Conservation (phyloP, 2,888 invertebrate genomes). For the Ichneumoninae sp. region DNA sequence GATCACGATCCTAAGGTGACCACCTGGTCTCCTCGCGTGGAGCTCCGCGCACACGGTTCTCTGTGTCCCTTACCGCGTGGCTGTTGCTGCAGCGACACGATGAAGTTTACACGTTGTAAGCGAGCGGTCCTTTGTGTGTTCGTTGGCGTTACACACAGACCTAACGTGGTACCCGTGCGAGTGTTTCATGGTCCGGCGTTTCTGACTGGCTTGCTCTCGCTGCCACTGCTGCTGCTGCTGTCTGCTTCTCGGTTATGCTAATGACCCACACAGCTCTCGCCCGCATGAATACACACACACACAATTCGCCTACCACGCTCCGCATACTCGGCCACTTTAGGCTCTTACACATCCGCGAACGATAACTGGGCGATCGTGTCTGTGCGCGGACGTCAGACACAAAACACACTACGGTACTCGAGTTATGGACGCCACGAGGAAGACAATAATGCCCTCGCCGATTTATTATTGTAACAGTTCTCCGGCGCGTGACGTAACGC, state of each 20-base stretch:
- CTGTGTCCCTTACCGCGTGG: slow-evolving; percentile 32
- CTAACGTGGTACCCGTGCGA: slow-evolving; percentile 50
- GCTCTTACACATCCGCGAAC: slow-evolving; percentile 37
- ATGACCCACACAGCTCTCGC: slow-evolving; percentile 71
- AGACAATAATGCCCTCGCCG: slow-evolving; percentile 77
- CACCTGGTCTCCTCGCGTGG: slow-evolving; percentile 66
- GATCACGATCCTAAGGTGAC: slow-evolving; percentile 57
- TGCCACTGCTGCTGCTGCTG: slow-evolving; percentile 58
- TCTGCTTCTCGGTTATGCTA: slow-evolving; percentile 79
- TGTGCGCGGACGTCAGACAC: slow-evolving; percentile 53
- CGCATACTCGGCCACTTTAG: slow-evolving; percentile 47
- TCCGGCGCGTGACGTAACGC: slow-evolving; percentile 76
- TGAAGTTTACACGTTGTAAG: slow-evolving; percentile 65
- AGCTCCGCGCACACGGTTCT: slow-evolving; percentile 51
- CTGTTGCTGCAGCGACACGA: slow-evolving; percentile 35
- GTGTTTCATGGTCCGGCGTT: slow-evolving; percentile 54
- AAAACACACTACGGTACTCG: slow-evolving; percentile 45
- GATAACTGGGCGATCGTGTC: slow-evolving; percentile 47
- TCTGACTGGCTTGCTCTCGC: slow-evolving; percentile 62
- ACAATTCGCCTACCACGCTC: slow-evolving; percentile 21
- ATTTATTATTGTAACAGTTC: slow-evolving; percentile 79
- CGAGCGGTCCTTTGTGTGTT: slow-evolving; percentile 66
- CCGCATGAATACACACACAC: slow-evolving; percentile 44
- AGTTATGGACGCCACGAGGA: slow-evolving; percentile 69
- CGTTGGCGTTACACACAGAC: slow-evolving; percentile 60